These are phyloP conservation scores for Vollenhovia emeryi DNA, from an alignment of 1,140 invertebrate species.

Conservation along the genomic window DNA sequence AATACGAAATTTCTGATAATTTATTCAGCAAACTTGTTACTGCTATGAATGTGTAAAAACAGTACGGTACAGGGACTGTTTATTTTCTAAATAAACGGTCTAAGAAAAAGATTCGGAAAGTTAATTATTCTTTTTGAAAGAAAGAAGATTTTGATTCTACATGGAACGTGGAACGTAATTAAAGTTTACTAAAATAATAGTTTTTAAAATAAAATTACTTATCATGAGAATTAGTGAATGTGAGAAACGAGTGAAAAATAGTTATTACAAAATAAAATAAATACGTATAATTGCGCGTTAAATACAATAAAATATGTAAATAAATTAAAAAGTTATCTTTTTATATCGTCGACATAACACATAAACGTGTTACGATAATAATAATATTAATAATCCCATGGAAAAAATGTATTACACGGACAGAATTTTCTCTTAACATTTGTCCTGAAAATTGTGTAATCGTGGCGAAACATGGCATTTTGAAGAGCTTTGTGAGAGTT, in stretches of 20 bases:
- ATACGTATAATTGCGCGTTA: background rate
- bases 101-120: background rate
- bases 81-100: background rate
- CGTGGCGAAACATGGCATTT: no score
- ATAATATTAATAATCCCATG: no score
- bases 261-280: background rate
- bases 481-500: no score
- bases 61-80: background rate
- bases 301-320: background rate
- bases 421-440: no score
- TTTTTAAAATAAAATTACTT: background rate
- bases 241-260: background rate
- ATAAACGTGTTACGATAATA: no score
- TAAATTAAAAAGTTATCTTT: no score
- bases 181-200: background rate
- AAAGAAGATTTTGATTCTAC: background rate
- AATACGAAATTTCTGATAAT: background rate
- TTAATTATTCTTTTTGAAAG: background rate
- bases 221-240: background rate
- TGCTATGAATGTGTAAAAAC: background rate
- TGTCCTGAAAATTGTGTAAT: no score
- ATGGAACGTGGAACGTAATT: background rate
- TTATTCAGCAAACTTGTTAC: background rate
- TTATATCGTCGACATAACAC: no score
- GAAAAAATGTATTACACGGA: no score